Evolutionary conservation across 2,888 invertebrate genomes (phyloP).

Genomic region (Platycnemis pennipes): DNA sequence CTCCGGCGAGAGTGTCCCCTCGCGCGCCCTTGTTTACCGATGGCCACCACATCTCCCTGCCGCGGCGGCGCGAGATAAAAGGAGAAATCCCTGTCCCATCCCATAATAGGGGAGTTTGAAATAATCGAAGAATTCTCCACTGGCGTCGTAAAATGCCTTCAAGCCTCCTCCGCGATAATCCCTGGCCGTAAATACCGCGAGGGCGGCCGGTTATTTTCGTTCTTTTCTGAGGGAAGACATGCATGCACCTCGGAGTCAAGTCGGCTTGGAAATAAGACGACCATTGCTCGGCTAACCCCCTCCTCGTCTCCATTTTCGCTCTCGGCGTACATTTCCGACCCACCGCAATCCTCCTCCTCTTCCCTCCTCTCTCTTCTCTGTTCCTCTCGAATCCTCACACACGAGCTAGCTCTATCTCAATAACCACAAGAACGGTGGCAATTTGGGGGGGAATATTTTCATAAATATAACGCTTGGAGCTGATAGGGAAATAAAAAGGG

Average conservation of each 20-base stretch:
- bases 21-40: neutral
- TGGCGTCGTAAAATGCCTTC: slow-evolving; percentile 29
- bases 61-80: neutral
- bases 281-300: neutral
- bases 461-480: slow-evolving; percentile 65
- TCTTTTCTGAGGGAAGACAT: slow-evolving; percentile 33
- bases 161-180: slow-evolving; percentile 14
- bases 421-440: slow-evolving; percentile 49
- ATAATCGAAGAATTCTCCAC: slow-evolving; percentile 29
- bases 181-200: slow-evolving; percentile 33
- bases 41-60: neutral
- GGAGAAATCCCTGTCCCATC: neutral
- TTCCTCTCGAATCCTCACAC: neutral
- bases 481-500: slow-evolving; percentile 65
- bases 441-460: slow-evolving; percentile 57
- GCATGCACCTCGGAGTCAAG: slow-evolving; percentile 49
- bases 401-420: slow-evolving; percentile 57
- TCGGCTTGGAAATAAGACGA: slow-evolving; percentile 37
- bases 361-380: neutral
- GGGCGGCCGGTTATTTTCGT: slow-evolving; percentile 33
- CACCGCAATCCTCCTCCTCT: neutral
- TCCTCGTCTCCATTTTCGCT: slow-evolving; percentile 29
- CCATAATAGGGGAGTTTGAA: neutral
- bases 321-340: neutral
- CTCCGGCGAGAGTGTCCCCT: neutral